phyloP scores from a whole-genome alignment of 2,113 vertebrate genomes.

The Tenrec ecaudatus region DNA sequence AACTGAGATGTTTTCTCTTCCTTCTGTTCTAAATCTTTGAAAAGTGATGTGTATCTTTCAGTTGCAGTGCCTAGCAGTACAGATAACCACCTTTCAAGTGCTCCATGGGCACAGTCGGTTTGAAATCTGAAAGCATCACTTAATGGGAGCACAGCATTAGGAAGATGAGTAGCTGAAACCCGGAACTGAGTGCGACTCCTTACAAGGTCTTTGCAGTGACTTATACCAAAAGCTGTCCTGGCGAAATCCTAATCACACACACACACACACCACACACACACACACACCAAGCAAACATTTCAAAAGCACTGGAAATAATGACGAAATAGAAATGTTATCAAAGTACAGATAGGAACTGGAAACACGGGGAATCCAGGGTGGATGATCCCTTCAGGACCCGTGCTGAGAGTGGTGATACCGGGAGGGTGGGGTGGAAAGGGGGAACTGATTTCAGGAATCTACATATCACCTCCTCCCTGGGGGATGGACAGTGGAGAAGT shows the following conservation, averaged over 20 bases:
- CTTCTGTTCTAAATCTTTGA: neutral
- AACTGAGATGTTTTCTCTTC: neutral
- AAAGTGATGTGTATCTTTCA: slow-evolving; percentile 14
- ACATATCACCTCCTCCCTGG: no score
- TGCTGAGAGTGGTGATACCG: no score
- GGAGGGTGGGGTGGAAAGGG: no score
- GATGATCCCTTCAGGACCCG: no score
- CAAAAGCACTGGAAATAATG: slow-evolving; percentile 1
- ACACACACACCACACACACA: neutral
- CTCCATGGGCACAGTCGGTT: neutral
- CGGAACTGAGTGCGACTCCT: slow-evolving; percentile 18
- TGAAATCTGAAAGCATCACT: slow-evolving; percentile 10
- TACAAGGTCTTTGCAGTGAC: neutral
- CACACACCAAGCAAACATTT: neutral
- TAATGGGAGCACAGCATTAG: neutral
- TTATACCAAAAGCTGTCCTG: neutral
- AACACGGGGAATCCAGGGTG: no score
- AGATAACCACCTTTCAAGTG: neutral
- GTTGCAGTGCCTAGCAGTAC: neutral
- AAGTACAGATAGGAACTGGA: no score
- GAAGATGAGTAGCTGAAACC: slow-evolving; percentile 4
- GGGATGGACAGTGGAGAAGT: no score
- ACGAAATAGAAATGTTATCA: neutral
- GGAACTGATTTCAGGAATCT: no score
- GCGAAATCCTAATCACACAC: neutral